Evolutionary conservation across 35 echinoderm and acorn worm genomes (phyloP).

Genomic region (Apostichopus japonicus): DNA sequence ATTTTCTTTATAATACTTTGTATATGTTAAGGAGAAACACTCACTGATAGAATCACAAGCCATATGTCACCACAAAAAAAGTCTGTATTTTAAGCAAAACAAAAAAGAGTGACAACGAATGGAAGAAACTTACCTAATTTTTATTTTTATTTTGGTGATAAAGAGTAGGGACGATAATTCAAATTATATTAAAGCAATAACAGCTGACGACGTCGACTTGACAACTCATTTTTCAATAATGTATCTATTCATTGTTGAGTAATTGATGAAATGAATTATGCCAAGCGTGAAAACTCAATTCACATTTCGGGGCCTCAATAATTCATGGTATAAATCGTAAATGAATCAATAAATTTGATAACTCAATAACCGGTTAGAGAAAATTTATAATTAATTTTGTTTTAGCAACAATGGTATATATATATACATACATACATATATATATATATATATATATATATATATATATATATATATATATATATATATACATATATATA

Average conservation of each 20-base stretch:
- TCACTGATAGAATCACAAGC: not conserved
- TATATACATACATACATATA: too few species aligned
- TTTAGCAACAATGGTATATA: too few species aligned
- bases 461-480: too few species aligned
- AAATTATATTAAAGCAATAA: not conserved
- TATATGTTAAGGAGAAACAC: not conserved
- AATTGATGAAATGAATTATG: not conserved
- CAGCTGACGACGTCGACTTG: not conserved
- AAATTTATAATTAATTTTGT: too few species aligned
- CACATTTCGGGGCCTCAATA: not conserved
- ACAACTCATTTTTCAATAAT: not conserved
- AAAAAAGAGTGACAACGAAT: not conserved
- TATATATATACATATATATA: too few species aligned
- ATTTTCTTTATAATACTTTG: not conserved
- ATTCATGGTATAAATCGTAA: not conserved
- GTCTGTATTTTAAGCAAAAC: not conserved
- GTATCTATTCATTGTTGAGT: not conserved
- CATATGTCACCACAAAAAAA: not conserved
- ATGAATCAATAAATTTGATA: not conserved
- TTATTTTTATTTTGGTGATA: not conserved
- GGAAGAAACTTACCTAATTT: too few species aligned
- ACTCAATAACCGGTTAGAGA: too few species aligned
- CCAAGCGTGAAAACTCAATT: not conserved
- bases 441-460: too few species aligned
- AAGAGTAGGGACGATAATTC: not conserved